Evolutionary conservation across 2,888 invertebrate genomes (phyloP).

Genomic region (Clostera curtula): DNA sequence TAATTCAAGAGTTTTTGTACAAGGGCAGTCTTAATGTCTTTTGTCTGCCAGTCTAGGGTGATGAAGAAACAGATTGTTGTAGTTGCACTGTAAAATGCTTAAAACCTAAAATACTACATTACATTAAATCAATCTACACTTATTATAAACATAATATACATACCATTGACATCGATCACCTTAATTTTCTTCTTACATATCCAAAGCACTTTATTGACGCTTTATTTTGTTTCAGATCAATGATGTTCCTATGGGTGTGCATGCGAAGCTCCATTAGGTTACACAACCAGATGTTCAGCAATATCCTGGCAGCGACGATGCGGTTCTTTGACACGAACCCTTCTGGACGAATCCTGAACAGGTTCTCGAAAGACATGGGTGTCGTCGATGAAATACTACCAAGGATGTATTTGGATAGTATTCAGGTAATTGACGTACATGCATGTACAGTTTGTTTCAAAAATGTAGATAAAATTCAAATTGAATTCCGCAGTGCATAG

Average conservation of each 20-base stretch:
- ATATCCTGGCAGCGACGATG: conserved; percentile 84
- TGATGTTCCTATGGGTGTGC: conserved; percentile 82
- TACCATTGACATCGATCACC: too few species aligned
- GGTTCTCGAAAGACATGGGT: conserved; percentile 91
- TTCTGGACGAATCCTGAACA: conserved; percentile 86
- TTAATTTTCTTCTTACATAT: conserved; percentile 1
- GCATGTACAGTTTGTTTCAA: too few species aligned
- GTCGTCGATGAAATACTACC: conserved; percentile 84
- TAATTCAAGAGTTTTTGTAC: too few species aligned
- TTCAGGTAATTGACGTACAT: conserved; percentile 53
- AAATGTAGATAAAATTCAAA: too few species aligned
- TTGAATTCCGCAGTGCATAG: too few species aligned
- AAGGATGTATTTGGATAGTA: conserved; percentile 77
- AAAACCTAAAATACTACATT: not conserved
- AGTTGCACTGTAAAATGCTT: not conserved
- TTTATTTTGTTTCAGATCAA: conserved; percentile 65
- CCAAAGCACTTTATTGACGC: not conserved
- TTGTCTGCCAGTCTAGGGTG: too few species aligned
- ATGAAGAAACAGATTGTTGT: too few species aligned
- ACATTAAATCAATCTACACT: not conserved
- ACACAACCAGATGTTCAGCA: conserved; percentile 86
- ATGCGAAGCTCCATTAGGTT: conserved; percentile 83
- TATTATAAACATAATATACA: not conserved
- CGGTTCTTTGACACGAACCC: conserved; percentile 90
- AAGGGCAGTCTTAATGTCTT: too few species aligned